Evolutionary conservation across 2,888 invertebrate genomes (phyloP).

Genomic region (Lydus trimaculatus): DNA sequence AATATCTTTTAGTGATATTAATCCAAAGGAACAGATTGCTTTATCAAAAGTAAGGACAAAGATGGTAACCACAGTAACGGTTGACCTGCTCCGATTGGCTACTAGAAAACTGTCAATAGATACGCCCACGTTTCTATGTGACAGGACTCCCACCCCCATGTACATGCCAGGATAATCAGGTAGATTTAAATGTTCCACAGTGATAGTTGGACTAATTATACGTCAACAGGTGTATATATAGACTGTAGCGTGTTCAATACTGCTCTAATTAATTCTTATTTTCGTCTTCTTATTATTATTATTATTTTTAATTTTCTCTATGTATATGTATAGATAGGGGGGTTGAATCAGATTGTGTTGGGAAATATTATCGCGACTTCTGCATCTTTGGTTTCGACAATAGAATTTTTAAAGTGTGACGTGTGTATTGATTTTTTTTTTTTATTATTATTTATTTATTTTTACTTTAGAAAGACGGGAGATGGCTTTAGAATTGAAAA

Average conservation of each 20-base stretch:
- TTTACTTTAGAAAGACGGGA: constrained; percentile 22
- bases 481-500: constrained; percentile 51
- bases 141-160: constrained; percentile 37
- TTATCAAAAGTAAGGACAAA: constrained; percentile 52
- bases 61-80: constrained; percentile 56
- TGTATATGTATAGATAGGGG: not conserved
- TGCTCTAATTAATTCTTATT: not conserved
- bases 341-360: not conserved
- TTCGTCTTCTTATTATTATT: not conserved
- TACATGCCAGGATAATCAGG: constrained; percentile 35
- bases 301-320: not conserved
- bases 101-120: constrained; percentile 58
- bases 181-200: constrained; percentile 23
- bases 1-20: constrained; percentile 11
- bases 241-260: constrained; percentile 14
- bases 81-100: constrained; percentile 56
- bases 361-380: constrained; percentile 18
- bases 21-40: constrained; percentile 42
- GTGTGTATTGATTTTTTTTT: constrained; percentile 48
- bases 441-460: constrained; percentile 17
- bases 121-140: constrained; percentile 51
- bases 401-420: constrained; percentile 45
- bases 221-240: constrained; percentile 30
- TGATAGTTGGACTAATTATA: constrained; percentile 31
- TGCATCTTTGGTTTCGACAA: constrained; percentile 18